Percentiles rank a stretch among this genome's conserved stretches.
These are phyloP conservation scores for Fragum fragum DNA, from an alignment of 2,888 invertebrate genomes.

Conservation along the genomic window DNA sequence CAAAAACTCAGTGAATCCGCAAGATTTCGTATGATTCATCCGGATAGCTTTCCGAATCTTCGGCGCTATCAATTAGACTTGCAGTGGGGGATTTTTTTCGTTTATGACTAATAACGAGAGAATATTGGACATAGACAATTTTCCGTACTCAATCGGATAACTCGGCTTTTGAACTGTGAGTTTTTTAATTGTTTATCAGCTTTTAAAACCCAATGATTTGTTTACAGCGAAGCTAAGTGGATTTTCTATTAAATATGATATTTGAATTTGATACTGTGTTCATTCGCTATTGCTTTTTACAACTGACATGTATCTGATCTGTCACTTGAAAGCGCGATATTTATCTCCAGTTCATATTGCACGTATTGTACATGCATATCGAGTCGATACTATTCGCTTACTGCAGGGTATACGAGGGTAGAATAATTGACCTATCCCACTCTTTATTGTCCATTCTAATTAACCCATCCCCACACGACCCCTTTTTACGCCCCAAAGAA, in stretches of 20 bases:
- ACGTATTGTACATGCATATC: no score
- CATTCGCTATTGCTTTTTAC: no score
- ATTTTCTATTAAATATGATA: background rate
- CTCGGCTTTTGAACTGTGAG: conserved; percentile 5
- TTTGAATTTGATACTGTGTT: no score
- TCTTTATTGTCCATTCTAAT: no score
- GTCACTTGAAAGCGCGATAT: no score
- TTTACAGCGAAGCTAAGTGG: background rate
- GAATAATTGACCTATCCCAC: no score
- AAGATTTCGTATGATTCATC: conserved; percentile 18
- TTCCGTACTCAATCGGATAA: conserved; percentile 2
- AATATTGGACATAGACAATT: conserved; percentile 19
- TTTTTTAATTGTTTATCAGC: conserved; percentile 6
- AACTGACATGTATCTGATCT: no score
- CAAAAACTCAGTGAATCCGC: conserved; percentile 11
- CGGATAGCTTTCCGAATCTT: conserved; percentile 28
- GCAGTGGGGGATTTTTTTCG: conserved; percentile 22
- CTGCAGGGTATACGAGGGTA: no score
- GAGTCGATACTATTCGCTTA: no score
- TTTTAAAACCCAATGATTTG: background rate
- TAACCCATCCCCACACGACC: no score
- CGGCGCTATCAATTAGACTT: conserved; percentile 21
- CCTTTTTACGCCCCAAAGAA: no score
- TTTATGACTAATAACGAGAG: conserved; percentile 17
- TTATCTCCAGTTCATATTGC: no score